Evolutionary conservation across 2,113 vertebrate species (phyloP).

Genomic region (Talpa occidentalis): DNA sequence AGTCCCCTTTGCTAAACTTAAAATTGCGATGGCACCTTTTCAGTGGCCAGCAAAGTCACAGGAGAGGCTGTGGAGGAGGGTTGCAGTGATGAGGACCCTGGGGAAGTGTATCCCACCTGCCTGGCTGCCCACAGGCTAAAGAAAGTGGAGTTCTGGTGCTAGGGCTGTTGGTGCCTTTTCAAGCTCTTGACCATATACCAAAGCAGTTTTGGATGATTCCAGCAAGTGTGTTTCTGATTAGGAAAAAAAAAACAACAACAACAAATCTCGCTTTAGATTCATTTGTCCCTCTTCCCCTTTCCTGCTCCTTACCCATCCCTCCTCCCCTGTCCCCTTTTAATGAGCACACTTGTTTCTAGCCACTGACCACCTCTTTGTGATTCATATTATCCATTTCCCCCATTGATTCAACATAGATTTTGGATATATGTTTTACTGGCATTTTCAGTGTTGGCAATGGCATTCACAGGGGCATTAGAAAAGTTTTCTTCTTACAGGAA

Average conservation of each 20-base stretch:
- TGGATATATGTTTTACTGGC: conserved; percentile 14
- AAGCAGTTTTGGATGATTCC: conserved; percentile 3
- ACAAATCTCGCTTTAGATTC: conserved; percentile 24
- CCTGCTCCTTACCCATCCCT: neutral
- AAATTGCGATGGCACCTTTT: conserved; percentile 34
- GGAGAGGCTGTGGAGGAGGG: neutral
- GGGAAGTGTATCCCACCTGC: neutral
- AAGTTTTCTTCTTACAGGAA: conserved; percentile 59
- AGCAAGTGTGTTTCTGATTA: conserved; percentile 20
- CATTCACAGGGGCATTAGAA: conserved; percentile 32
- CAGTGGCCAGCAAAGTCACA: neutral
- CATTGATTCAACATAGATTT: conserved; percentile 58
- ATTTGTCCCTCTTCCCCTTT: neutral
- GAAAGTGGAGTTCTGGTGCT: conserved; percentile 1
- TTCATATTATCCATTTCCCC: neutral
- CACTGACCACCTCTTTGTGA: conserved; percentile 8
- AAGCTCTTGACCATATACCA: conserved; percentile 13
- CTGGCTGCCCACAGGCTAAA: conserved; percentile 9
- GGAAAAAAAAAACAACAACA: neutral
- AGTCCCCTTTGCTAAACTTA: neutral
- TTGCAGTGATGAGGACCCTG: neutral
- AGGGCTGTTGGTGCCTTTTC: conserved; percentile 20
- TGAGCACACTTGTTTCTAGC: conserved; percentile 32
- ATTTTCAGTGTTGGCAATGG: conserved; percentile 43
- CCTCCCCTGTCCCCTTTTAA: neutral